phyloP scores from a whole-genome alignment of 2,113 vertebrate species.

The Ciconia boyciana region DNA sequence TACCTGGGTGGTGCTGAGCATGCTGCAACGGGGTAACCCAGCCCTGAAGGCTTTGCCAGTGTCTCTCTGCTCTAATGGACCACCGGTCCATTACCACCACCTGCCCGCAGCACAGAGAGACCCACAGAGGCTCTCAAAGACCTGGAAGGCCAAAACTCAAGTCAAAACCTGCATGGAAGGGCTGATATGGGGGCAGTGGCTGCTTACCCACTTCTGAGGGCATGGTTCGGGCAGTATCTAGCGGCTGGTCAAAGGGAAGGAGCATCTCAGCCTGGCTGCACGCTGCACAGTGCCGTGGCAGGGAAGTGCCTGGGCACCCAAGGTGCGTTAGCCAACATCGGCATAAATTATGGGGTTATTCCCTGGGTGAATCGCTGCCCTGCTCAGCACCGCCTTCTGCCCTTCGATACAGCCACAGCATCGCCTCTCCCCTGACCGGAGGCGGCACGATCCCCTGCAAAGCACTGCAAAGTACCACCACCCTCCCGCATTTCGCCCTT shows the following conservation, averaged over 20 bases:
- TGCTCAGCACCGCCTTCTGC: not conserved
- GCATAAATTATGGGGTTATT: no score
- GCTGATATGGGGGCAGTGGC: not conserved
- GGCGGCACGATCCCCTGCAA: accelerated
- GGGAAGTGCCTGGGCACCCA: not conserved
- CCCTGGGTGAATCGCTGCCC: not conserved
- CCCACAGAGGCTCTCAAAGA: not conserved
- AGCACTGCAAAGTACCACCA: not conserved
- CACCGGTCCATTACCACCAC: not conserved
- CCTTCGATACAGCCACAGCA: not conserved
- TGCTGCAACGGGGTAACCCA: not conserved
- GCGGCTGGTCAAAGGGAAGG: not conserved
- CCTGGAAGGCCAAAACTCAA: not conserved
- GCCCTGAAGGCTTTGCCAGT: not conserved
- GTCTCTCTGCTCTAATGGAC: not conserved
- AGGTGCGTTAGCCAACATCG: not conserved
- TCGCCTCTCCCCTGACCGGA: not conserved
- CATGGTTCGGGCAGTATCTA: not conserved
- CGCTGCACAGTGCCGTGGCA: accelerated
- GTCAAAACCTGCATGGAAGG: not conserved
- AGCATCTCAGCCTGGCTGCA: not conserved
- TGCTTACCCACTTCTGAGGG: not conserved
- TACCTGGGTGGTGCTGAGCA: accelerated
- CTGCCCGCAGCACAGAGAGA: not conserved
- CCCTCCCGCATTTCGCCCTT: accelerated